A percentile compares a stretch with the other conserved stretches of the same genome.
Evolutionary conservation across 2,113 vertebrate genomes (phyloP).

Genomic region (Elephantulus edwardii): DNA sequence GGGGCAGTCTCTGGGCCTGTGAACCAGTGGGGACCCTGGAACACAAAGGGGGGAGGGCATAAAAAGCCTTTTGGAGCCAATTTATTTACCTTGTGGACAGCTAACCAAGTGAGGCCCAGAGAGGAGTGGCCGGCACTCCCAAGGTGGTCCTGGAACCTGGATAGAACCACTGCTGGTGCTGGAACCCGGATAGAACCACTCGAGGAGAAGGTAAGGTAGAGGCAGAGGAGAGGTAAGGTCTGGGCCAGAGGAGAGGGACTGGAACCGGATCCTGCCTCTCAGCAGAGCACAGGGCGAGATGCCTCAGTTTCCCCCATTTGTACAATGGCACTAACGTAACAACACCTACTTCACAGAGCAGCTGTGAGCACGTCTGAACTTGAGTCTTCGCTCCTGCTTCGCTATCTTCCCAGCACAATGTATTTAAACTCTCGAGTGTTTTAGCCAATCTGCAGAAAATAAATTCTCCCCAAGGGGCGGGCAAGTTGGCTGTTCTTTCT

Average conservation of each 20-base stretch:
- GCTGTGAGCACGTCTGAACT: too few relatives aligned
- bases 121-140: not conserved
- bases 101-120: not conserved
- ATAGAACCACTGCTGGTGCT: too few relatives aligned
- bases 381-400: not conserved
- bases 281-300: not conserved
- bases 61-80: rapidly evolving
- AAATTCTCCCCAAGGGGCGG: not conserved
- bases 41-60: too few relatives aligned
- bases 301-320: too few relatives aligned
- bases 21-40: rapidly evolving
- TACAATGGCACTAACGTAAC: too few relatives aligned
- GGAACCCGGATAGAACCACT: too few relatives aligned
- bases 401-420: not conserved
- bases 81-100: not conserved
- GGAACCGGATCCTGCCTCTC: too few relatives aligned
- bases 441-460: constrained; percentile 46
- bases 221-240: not conserved
- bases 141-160: not conserved
- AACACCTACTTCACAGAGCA: too few relatives aligned
- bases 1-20: rapidly evolving
- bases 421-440: not conserved
- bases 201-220: too few relatives aligned
- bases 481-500: not conserved
- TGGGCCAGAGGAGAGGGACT: not conserved